phyloP scores from a whole-genome alignment of 2,113 vertebrate genomes.

The Pachypanchax playfairii region DNA sequence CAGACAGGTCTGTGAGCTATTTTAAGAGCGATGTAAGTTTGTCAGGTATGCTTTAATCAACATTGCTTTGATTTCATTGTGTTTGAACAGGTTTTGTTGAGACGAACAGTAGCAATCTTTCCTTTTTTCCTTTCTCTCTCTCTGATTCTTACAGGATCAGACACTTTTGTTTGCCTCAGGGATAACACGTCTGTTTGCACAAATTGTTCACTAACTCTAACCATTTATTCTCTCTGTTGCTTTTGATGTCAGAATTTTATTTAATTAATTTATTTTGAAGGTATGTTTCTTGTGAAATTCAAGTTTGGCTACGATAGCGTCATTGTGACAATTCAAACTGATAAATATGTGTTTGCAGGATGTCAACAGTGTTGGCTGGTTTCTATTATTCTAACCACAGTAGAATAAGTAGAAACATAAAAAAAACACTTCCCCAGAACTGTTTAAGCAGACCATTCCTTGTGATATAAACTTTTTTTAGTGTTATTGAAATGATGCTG shows the following conservation, averaged over 20 bases:
- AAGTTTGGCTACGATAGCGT: too few relatives aligned
- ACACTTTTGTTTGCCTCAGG: slow-evolving; percentile 5
- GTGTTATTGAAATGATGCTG: too few relatives aligned
- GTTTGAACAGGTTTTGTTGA: background rate
- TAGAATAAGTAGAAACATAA: too few relatives aligned
- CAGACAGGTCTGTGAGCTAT: background rate
- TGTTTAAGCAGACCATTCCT: too few relatives aligned
- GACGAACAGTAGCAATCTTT: background rate
- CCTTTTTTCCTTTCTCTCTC: background rate
- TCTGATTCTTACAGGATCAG: background rate
- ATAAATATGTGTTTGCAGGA: too few relatives aligned
- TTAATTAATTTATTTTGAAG: too few relatives aligned
- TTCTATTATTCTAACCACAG: too few relatives aligned
- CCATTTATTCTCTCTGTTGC: background rate
- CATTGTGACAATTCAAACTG: too few relatives aligned
- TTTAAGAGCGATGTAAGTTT: background rate
- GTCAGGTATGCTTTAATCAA: background rate
- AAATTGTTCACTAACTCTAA: background rate
- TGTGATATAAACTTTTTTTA: too few relatives aligned
- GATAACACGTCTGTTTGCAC: background rate
- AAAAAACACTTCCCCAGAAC: too few relatives aligned
- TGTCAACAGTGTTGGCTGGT: too few relatives aligned
- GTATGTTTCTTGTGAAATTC: too few relatives aligned
- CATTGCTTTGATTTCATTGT: background rate
- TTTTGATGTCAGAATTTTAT: background rate